These are phyloP conservation scores for Callyntrura guangdongensis DNA, from an alignment of 2,888 invertebrate species.

Conservation along the genomic window DNA sequence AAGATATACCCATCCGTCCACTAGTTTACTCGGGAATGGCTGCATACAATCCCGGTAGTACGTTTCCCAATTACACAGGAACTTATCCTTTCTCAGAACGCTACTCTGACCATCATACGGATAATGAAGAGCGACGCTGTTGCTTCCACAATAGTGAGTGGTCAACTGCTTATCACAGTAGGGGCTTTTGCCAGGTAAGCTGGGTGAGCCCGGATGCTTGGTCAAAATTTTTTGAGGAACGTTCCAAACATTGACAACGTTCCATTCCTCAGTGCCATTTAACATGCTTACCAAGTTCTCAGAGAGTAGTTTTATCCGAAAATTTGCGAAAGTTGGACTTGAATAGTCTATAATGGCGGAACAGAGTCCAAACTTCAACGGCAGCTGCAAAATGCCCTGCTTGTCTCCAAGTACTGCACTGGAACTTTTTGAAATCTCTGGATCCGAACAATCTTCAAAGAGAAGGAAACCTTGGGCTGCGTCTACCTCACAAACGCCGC, in stretches of 20 bases:
- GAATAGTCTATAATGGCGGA: neutral
- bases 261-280: neutral
- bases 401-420: neutral
- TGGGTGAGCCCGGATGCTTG: neutral
- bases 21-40: neutral
- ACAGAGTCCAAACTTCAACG: neutral
- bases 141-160: neutral
- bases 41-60: constrained; percentile 35
- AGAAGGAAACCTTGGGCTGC: neutral
- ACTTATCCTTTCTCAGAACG: neutral
- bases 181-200: neutral
- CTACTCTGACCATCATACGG: constrained; percentile 14
- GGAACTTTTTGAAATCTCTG: neutral
- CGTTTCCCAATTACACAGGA: constrained; percentile 40
- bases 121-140: constrained; percentile 14
- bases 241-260: neutral
- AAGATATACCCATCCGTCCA: constrained; percentile 9
- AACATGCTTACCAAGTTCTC: neutral
- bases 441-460: constrained; percentile 3
- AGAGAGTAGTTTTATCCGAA: neutral
- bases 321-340: neutral
- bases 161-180: neutral
- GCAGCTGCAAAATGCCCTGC: neutral
- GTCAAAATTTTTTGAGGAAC: neutral
- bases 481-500: constrained; percentile 38